Percentiles rank a stretch among this genome's conserved stretches.
Evolutionary conservation across 2,888 invertebrate genomes (phyloP).

Genomic region (Beris morrisii): DNA sequence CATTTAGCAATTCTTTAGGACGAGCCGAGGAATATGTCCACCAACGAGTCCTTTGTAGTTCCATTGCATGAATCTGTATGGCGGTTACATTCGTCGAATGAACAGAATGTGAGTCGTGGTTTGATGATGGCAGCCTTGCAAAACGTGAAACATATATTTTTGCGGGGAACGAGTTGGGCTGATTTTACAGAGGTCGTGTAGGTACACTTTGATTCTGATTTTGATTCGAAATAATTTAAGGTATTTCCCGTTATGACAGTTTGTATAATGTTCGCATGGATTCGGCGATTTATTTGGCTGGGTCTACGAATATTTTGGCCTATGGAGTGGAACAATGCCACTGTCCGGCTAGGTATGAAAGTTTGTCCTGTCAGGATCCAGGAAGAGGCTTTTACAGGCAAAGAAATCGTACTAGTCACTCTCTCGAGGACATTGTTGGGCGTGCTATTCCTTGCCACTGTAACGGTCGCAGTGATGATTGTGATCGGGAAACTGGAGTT

Average conservation of each 20-base stretch:
- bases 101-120: slow-evolving; percentile 66
- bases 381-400: slow-evolving; percentile 80
- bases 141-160: slow-evolving; percentile 76
- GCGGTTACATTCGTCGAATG: slow-evolving; percentile 58
- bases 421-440: slow-evolving; percentile 78
- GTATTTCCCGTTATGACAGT: slow-evolving; percentile 50
- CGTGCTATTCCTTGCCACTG: slow-evolving; percentile 80
- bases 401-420: slow-evolving; percentile 62
- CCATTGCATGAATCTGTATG: slow-evolving; percentile 79
- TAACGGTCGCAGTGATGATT: slow-evolving; percentile 73
- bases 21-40: slow-evolving; percentile 55
- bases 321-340: slow-evolving; percentile 83
- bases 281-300: slow-evolving; percentile 71
- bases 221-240: slow-evolving; percentile 9
- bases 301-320: slow-evolving; percentile 68
- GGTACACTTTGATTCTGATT: slow-evolving; percentile 43
- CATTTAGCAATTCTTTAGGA: slow-evolving; percentile 34
- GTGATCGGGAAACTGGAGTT: slow-evolving; percentile 81
- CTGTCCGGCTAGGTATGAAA: slow-evolving; percentile 79
- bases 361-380: slow-evolving; percentile 89
- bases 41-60: slow-evolving; percentile 61
- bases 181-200: slow-evolving; percentile 65
- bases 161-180: slow-evolving; percentile 70
- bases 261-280: slow-evolving; percentile 80
- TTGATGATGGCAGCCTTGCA: slow-evolving; percentile 92